Evolutionary conservation across 2,888 invertebrate species (phyloP), one percentile per base, ranked within the genome.

Genomic region (Andrena dorsata): DNA sequence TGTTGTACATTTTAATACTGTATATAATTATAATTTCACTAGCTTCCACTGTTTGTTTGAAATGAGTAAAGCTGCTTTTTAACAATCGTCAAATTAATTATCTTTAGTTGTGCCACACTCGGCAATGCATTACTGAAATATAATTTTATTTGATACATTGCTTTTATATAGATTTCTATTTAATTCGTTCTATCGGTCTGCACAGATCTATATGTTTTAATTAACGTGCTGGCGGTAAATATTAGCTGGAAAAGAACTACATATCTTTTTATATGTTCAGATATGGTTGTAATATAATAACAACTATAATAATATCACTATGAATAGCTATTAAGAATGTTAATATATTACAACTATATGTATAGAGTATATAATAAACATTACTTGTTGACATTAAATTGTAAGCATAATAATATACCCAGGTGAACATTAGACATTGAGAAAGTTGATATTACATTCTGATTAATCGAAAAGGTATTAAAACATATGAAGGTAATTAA

Each of bases 81-180:
- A 28, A 35, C 3, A 63, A 47, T n/a, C 10, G 65, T 70, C 8
- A 20, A 20, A 26, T 51, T 65, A 30, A 28, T 69, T 23, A 16
- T 56, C 58, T 65, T 51, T 53, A 0, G 16, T 56, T 79, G 47
- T 63, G n/a, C 63, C 63, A 28, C 35, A 6, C 32, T 23, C 32
- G 13, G 5, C 5, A 23, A 23, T 58, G 23, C 32, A 56, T 51
- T 32, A 23, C 16, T 51, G 23, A 30, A 30, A 30, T 53, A 32
- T 1, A 51, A 56, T 56, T 66, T 56, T 49, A 10, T 63, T 2
- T 32, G 47, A 58, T 77, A 49, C 28, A n/a, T 23, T 56, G n/a
- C 71, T 56, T 56, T 49, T 2, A 5, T 20, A 23, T 28, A 32
- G 58, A 23, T 63, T 60, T 53, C 2, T 16, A 16, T 68, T 66